Conservation (phyloP, 1,140 invertebrate genomes). For the Diorhabda elongata region DNA sequence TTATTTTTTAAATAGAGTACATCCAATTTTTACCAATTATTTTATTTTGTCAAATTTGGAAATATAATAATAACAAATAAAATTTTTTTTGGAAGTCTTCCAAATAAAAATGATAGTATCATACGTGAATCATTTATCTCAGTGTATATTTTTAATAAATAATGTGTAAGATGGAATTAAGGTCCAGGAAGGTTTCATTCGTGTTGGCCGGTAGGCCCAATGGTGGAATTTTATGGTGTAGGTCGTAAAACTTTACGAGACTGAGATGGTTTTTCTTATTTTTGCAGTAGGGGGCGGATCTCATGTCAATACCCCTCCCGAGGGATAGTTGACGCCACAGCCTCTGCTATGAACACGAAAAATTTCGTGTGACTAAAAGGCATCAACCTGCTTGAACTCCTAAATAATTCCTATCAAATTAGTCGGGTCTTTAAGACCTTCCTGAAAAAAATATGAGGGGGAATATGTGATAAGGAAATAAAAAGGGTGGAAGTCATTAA, state of each 20-base stretch:
- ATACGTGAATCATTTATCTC: background rate
- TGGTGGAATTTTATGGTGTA: background rate
- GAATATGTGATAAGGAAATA: background rate
- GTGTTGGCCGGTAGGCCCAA: conserved; percentile 1
- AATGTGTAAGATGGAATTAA: conserved; percentile 1
- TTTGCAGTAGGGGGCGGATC: conserved; percentile 1
- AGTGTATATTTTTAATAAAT: background rate
- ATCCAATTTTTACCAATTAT: too few relatives aligned
- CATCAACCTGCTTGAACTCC: background rate
- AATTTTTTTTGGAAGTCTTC: background rate
- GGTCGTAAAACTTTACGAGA: background rate
- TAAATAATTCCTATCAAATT: conserved; percentile 3
- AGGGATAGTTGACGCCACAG: background rate
- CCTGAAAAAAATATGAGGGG: background rate
- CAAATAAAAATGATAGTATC: background rate
- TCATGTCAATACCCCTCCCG: background rate
- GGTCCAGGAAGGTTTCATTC: background rate
- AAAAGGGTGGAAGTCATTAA: background rate
- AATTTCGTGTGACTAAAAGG: background rate
- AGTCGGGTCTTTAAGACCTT: conserved; percentile 1
- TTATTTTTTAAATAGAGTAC: too few relatives aligned
- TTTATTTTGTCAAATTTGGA: background rate
- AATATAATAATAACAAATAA: background rate
- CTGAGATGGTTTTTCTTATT: background rate
- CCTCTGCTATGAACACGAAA: conserved; percentile 1